Conservation (phyloP, 2,888 invertebrate genomes). For the Ophion ellenae region DNA sequence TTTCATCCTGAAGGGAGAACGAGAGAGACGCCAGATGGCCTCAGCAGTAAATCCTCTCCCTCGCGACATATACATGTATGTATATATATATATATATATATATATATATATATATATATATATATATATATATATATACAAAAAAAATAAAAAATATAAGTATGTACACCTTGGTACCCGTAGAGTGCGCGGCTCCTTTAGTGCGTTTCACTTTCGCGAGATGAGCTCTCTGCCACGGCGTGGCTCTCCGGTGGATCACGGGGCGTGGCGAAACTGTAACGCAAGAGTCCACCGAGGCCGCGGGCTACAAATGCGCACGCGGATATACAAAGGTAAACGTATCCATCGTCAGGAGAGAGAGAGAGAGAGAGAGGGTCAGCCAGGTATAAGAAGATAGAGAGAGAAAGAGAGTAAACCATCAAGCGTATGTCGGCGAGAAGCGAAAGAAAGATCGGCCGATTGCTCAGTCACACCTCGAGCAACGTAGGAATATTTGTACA, state of each 20-base stretch:
- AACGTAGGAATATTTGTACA: conserved; percentile 32
- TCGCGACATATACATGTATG: conserved; percentile 40
- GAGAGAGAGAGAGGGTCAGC: conserved; percentile 27
- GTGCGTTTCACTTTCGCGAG: conserved; percentile 84
- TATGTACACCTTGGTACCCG: conserved; percentile 51
- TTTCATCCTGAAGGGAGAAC: conserved; percentile 25
- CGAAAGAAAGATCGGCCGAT: conserved; percentile 58
- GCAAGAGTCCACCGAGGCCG: conserved; percentile 80
- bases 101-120: conserved; percentile 32
- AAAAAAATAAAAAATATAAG: conserved; percentile 9
- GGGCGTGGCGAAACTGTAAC: conserved; percentile 83
- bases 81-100: conserved; percentile 7
- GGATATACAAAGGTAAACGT: conserved; percentile 56
- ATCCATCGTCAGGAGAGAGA: conserved; percentile 25
- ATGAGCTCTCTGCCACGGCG: conserved; percentile 78
- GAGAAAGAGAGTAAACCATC: conserved; percentile 36
- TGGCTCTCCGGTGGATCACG: conserved; percentile 70
- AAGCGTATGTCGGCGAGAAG: conserved; percentile 31
- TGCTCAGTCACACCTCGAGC: conserved; percentile 63
- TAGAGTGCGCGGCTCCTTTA: conserved; percentile 78
- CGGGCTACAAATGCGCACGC: conserved; percentile 61
- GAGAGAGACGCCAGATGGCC: conserved; percentile 30
- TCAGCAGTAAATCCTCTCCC: conserved; percentile 47
- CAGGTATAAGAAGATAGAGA: conserved; percentile 23
- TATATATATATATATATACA: conserved; percentile 10